Conservation (phyloP, 2,113 vertebrate species). For the Jacana jacana region DNA sequence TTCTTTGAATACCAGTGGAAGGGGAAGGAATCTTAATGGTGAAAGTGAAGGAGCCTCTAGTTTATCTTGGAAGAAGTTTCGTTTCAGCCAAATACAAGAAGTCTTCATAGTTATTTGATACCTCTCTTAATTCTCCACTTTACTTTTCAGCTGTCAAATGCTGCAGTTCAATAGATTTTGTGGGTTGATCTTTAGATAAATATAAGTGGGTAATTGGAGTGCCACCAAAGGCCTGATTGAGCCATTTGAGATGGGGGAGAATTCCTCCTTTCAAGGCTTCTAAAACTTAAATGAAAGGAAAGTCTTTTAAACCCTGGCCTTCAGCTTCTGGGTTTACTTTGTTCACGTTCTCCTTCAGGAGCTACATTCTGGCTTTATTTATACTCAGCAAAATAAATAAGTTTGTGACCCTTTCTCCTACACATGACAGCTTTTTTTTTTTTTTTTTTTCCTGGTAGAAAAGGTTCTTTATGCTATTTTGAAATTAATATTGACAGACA, state of each 20-base stretch:
- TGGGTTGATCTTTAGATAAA: neutral
- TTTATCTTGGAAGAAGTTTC: neutral
- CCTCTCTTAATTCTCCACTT: neutral
- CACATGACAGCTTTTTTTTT: neutral
- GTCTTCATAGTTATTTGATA: neutral
- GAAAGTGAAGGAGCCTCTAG: neutral
- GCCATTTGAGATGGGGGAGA: neutral
- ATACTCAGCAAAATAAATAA: neutral
- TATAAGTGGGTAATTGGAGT: neutral
- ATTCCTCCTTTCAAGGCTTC: neutral
- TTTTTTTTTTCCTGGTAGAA: neutral
- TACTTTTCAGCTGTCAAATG: neutral
- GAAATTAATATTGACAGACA: neutral
- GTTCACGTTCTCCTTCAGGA: neutral
- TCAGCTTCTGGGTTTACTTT: neutral
- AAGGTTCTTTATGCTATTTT: neutral
- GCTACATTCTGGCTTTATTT: neutral
- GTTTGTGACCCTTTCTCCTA: neutral
- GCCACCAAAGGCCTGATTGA: neutral
- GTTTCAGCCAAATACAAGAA: neutral
- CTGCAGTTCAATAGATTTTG: neutral
- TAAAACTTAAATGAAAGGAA: neutral
- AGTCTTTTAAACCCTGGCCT: neutral
- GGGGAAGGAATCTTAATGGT: neutral
- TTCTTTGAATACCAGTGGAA: neutral